phyloP scores from a whole-genome alignment of 2,888 invertebrate genomes.

The Drosophila meridionalis region DNA sequence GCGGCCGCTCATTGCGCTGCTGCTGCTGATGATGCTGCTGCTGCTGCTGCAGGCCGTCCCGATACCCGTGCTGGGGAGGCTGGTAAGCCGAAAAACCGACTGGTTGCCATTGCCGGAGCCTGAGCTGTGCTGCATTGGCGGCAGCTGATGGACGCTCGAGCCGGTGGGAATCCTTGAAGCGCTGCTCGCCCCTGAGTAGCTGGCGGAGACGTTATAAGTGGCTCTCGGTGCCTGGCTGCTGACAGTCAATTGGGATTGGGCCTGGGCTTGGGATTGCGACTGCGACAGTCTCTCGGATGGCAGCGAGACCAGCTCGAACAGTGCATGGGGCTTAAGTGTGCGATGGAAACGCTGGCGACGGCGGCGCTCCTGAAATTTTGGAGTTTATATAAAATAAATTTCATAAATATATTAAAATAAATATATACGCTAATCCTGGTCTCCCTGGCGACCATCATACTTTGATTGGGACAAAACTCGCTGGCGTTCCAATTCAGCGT shows the following conservation, averaged over 20 bases:
- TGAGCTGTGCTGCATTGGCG: neutral
- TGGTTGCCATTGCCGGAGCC: constrained; percentile 12
- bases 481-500: constrained; percentile 42
- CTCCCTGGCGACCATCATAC: accelerated
- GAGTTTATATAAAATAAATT: neutral
- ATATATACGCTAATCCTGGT: constrained; percentile 14
- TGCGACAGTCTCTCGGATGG: neutral
- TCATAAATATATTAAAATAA: no score
- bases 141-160: neutral
- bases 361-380: constrained; percentile 34
- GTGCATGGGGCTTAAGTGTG: constrained; percentile 26
- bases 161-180: neutral
- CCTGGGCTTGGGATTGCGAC: neutral
- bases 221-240: neutral
- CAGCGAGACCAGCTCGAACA: constrained; percentile 38
- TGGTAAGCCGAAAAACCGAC: constrained; percentile 62
- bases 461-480: constrained; percentile 23
- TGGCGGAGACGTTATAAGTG: neutral
- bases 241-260: neutral
- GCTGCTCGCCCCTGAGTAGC: neutral
- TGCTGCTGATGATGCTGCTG: neutral
- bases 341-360: constrained; percentile 48
- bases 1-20: neutral
- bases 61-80: constrained; percentile 48
- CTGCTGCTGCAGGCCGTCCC: constrained; percentile 32